phyloP scores from a whole-genome alignment of 2,113 vertebrate species.

The Garra rufa region DNA sequence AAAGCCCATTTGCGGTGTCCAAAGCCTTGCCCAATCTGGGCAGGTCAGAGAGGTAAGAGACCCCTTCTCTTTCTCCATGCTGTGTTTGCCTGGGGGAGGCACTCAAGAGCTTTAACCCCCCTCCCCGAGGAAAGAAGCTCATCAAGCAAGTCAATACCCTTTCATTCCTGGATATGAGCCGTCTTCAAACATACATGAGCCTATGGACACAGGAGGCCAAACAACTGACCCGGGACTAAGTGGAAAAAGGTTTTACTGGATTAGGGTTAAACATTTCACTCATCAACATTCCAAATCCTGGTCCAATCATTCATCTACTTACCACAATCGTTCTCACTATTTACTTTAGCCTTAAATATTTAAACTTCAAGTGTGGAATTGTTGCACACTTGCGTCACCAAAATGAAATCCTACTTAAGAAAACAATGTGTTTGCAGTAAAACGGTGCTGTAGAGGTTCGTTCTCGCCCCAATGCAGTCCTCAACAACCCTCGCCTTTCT shows the following conservation, averaged over 20 bases:
- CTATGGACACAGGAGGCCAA: conserved; percentile 63
- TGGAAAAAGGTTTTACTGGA: conserved; percentile 66
- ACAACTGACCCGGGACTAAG: conserved; percentile 58
- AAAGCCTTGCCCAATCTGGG: conserved; percentile 11
- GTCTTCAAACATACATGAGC: conserved; percentile 79
- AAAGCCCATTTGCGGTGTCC: conserved; percentile 51
- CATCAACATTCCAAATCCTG: conserved; percentile 17
- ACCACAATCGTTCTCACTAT: conserved; percentile 49
- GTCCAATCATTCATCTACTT: conserved; percentile 48
- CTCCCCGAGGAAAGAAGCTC: conserved; percentile 69
- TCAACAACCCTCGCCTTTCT: conserved; percentile 10
- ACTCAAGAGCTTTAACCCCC: conserved; percentile 64
- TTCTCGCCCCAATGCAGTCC: not conserved
- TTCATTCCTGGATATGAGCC: conserved; percentile 57
- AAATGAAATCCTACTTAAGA: not conserved
- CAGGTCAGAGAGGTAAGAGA: not conserved
- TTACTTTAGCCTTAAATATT: conserved; percentile 46
- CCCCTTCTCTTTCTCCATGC: not conserved
- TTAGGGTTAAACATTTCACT: conserved; percentile 66
- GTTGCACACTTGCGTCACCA: not conserved
- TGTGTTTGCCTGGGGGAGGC: conserved; percentile 69
- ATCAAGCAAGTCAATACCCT: conserved; percentile 72
- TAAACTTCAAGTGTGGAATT: not conserved
- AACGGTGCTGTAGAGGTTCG: not conserved
- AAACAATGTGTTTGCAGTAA: not conserved